Conservation (phyloP, 2,888 invertebrate species). For the Epistrophe grossulariae region DNA sequence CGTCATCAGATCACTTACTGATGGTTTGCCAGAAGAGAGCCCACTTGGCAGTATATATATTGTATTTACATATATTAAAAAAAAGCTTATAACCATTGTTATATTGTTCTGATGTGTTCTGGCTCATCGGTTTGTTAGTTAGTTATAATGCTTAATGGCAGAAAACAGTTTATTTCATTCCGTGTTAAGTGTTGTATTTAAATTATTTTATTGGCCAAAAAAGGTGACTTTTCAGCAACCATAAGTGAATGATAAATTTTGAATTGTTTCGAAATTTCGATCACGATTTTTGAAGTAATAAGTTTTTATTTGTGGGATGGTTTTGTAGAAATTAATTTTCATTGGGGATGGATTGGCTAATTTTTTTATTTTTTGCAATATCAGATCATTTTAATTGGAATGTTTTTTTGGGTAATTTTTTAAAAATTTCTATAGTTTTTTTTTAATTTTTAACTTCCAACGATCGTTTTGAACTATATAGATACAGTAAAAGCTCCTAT, state of each 20-base stretch:
- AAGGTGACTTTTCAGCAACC: slow-evolving; percentile 58
- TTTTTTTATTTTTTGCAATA: slow-evolving; percentile 19
- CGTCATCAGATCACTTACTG: slow-evolving; percentile 53
- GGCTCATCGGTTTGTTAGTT: slow-evolving; percentile 21
- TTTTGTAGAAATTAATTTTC: slow-evolving; percentile 38
- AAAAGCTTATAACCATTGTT: slow-evolving; percentile 39
- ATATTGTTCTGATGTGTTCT: slow-evolving; percentile 11
- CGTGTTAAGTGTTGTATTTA: slow-evolving; percentile 69
- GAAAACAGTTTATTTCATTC: slow-evolving; percentile 65
- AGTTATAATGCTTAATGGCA: slow-evolving; percentile 32
- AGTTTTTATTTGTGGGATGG: slow-evolving; percentile 57
- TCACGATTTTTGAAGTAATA: slow-evolving; percentile 69
- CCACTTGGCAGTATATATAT: slow-evolving; percentile 19
- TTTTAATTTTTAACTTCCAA: too few relatives aligned
- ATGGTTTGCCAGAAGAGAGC: slow-evolving; percentile 28
- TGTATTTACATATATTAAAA: slow-evolving; percentile 11
- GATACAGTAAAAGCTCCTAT: too few relatives aligned
- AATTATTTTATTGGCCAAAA: slow-evolving; percentile 64
- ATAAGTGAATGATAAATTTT: slow-evolving; percentile 23
- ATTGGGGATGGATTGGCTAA: slow-evolving; percentile 27
- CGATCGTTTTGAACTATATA: too few relatives aligned
- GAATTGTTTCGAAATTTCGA: slow-evolving; percentile 53
- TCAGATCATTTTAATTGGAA: slow-evolving; percentile 28
- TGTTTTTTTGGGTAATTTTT: neutral
- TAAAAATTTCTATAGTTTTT: too few relatives aligned